Evolutionary conservation across 1,140 invertebrate species (phyloP), one percentile per base, ranked within the genome.

Genomic region (Vanessa tameamea): DNA sequence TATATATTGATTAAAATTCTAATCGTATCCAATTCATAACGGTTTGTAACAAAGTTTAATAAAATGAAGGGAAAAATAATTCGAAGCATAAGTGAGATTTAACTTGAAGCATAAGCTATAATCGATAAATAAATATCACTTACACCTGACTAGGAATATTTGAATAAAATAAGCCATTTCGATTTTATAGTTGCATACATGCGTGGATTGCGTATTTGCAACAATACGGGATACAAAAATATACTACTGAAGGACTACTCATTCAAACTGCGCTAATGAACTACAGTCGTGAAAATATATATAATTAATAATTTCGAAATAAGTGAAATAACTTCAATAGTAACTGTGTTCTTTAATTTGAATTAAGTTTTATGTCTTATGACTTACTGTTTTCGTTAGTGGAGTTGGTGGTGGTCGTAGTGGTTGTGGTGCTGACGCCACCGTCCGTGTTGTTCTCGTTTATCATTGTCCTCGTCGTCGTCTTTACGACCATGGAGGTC

Each of bases 401-500:
- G 37, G 86, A 76, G 64, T 87, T 90, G 68, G 81, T 85, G 55
- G 86, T 87, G 43, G 85, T 89, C 15, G 86, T 88, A 43, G 86
- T 88, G 31, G 90, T 92, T 47, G 87, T 88, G 15, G 90, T 88
- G 70, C 89, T 87, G 64, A 84, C 88, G 67, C 82, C 83, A 48
- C 74, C 77, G 11, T 82, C 86, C n/a, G 74, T 81, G 73, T 78
- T 84, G 66, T 73, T 84, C 47, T 91, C 90, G 83, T 89, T 92
- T 37, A 93, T 71, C 12, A 84, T 90, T 13, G 92, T 93, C 68
- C 92, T 83, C 16, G 92, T 93, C 48, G 91, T 93, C 23, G 92
- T 93, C 78, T 93, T 93, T 64, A 93, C 89, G 55, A 93, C 92
- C 87, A 93, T 92, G 37, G 91, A 93, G 53, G 87, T 92, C 47